Percentiles rank a stretch among this genome's conserved stretches.
phyloP scores from a whole-genome alignment of 2,888 invertebrate genomes.

The Hemicrepidius hirtus region DNA sequence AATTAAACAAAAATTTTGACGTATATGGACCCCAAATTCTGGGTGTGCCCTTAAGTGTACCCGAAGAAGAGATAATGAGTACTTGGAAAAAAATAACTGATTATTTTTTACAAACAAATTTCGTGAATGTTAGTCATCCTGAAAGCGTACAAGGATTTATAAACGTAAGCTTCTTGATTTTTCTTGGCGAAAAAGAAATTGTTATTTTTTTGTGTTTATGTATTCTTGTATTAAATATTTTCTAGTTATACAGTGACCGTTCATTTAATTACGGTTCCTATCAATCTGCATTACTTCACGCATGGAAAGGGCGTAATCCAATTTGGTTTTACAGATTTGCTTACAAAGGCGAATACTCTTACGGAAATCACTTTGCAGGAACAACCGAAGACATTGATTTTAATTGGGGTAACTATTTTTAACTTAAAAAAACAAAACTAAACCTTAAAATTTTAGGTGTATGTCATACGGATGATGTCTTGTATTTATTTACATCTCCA shows the following conservation, averaged over 20 bases:
- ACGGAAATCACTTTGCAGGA: conserved; percentile 70
- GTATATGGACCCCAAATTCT: conserved; percentile 59
- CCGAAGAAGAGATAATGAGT: neutral
- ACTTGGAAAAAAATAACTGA: conserved; percentile 55
- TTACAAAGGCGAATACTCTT: conserved; percentile 71
- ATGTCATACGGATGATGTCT: conserved; percentile 74
- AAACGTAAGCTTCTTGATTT: conserved; percentile 62
- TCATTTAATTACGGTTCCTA: conserved; percentile 69
- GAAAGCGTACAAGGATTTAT: conserved; percentile 62
- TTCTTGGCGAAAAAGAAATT: too few species aligned
- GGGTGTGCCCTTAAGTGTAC: conserved; percentile 56
- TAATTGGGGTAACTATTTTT: conserved; percentile 62
- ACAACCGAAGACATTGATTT: conserved; percentile 62
- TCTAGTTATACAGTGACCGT: neutral
- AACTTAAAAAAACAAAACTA: neutral
- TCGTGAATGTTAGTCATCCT: conserved; percentile 56
- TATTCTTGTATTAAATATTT: too few species aligned
- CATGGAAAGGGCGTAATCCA: conserved; percentile 65
- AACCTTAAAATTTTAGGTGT: conserved; percentile 63
- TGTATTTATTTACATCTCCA: conserved; percentile 73
- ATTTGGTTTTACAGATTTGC: conserved; percentile 73
- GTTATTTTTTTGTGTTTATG: too few species aligned
- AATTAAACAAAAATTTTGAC: conserved; percentile 62
- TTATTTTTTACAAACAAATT: conserved; percentile 60
- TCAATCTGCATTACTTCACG: conserved; percentile 66